These are phyloP conservation scores for Nomada fucata DNA, from an alignment of 2,888 invertebrate genomes.

Conservation along the genomic window DNA sequence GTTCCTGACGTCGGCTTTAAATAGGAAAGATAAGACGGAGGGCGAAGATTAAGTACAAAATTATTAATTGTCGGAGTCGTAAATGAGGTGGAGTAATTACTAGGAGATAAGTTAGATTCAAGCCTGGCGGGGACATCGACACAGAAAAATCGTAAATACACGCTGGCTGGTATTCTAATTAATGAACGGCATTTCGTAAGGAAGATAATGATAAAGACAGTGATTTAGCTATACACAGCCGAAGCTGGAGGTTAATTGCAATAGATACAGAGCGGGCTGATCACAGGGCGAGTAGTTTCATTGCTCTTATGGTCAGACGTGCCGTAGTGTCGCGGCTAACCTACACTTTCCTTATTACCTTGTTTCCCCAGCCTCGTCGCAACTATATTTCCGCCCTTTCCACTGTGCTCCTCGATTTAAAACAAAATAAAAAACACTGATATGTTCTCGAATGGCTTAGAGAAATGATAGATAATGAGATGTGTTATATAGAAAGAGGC, in stretches of 20 bases:
- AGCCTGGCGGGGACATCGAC: not conserved
- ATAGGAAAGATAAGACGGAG: not conserved
- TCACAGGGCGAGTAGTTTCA: slow-evolving; percentile 29
- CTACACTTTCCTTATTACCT: not conserved
- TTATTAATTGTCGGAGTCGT: not conserved
- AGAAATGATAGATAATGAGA: not conserved
- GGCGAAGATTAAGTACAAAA: not conserved
- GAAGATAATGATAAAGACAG: not conserved
- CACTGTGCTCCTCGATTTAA: not conserved
- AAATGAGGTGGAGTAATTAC: not conserved
- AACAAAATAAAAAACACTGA: no score
- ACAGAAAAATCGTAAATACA: slow-evolving; percentile 8
- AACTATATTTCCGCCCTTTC: not conserved
- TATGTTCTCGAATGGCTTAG: not conserved
- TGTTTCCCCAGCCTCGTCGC: not conserved
- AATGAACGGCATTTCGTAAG: not conserved
- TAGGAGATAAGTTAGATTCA: slow-evolving; percentile 1
- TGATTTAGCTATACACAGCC: slow-evolving; percentile 9
- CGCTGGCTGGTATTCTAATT: slow-evolving; percentile 9
- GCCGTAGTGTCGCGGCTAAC: not conserved
- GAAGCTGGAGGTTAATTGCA: slow-evolving; percentile 33
- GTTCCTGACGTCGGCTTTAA: not conserved
- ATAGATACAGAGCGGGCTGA: slow-evolving; percentile 14
- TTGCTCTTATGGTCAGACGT: slow-evolving; percentile 31
- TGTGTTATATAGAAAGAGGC: no score